These are phyloP conservation scores for Ernsta delagoae DNA, from an alignment of 2,888 invertebrate genomes.

Conservation along the genomic window DNA sequence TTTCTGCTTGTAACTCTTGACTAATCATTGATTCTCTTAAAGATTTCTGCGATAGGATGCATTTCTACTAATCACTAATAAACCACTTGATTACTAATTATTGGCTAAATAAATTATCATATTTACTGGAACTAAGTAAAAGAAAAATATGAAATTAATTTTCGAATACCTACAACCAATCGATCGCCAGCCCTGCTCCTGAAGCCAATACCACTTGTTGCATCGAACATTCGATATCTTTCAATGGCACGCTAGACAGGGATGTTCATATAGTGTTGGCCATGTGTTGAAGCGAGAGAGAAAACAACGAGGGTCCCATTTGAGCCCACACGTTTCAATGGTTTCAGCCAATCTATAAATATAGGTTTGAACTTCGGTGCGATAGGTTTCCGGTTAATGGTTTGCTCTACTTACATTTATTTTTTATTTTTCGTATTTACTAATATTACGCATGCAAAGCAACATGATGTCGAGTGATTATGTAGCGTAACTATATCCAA, in stretches of 20 bases:
- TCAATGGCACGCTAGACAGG: slow-evolving; percentile 71
- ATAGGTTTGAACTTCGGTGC: slow-evolving; percentile 71
- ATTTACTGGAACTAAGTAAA: no score
- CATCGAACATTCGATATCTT: slow-evolving; percentile 82
- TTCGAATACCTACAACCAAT: no score
- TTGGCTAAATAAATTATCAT: no score
- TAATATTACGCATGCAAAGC: no score
- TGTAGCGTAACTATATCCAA: no score
- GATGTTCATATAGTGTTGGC: slow-evolving; percentile 47
- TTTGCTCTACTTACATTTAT: slow-evolving; percentile 57
- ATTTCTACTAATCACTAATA: no score
- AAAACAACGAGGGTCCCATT: slow-evolving; percentile 71
- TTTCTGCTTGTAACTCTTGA: no score
- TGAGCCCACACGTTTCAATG: slow-evolving; percentile 76
- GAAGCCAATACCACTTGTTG: slow-evolving; percentile 82
- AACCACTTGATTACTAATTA: no score
- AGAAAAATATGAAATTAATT: no score
- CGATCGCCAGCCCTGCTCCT: slow-evolving; percentile 70
- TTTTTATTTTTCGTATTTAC: neutral
- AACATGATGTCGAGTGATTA: no score
- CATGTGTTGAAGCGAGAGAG: slow-evolving; percentile 52
- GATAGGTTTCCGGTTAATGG: slow-evolving; percentile 44
- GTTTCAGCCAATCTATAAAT: slow-evolving; percentile 78
- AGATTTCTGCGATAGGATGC: no score
- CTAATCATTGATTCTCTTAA: no score